A percentile compares a stretch with the other conserved stretches of the same genome.
phyloP scores from a whole-genome alignment of 2,888 invertebrate genomes.

The Eupithecia pulchellata region DNA sequence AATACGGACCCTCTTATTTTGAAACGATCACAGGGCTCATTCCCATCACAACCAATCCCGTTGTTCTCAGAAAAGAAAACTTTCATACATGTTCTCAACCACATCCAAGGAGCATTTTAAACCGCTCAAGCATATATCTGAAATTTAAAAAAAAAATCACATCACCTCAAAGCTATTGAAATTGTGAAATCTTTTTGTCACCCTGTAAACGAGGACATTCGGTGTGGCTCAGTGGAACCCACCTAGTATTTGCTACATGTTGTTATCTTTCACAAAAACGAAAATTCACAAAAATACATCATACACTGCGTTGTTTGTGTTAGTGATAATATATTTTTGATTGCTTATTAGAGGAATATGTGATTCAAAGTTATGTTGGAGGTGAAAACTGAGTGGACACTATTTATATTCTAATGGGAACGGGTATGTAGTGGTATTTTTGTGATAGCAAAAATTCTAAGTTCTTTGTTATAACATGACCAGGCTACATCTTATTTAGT shows the following conservation, averaged over 20 bases:
- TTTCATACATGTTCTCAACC: too few species aligned
- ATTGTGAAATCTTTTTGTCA: slow-evolving; percentile 36
- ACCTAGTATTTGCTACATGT: slow-evolving; percentile 50
- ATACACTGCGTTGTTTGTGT: background rate
- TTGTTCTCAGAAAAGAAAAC: too few species aligned
- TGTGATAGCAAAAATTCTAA: background rate
- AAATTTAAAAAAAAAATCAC: slow-evolving; percentile 17
- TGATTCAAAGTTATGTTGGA: background rate
- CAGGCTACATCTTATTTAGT: background rate
- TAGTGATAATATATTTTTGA: background rate
- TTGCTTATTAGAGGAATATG: background rate
- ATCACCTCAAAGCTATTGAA: slow-evolving; percentile 10
- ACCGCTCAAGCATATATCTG: too few species aligned
- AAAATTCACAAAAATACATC: slow-evolving; percentile 14
- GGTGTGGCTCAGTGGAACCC: slow-evolving; percentile 48
- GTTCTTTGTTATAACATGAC: background rate
- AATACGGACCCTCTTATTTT: too few species aligned
- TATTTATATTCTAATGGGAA: slow-evolving; percentile 60
- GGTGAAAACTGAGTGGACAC: slow-evolving; percentile 8
- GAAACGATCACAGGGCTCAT: too few species aligned
- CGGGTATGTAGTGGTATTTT: slow-evolving; percentile 53
- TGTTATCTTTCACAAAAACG: slow-evolving; percentile 48
- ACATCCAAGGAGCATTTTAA: too few species aligned
- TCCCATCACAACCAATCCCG: too few species aligned
- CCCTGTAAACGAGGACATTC: slow-evolving; percentile 53